Conservation (phyloP, 2,113 vertebrate genomes). For the Cebidichthys violaceus region DNA sequence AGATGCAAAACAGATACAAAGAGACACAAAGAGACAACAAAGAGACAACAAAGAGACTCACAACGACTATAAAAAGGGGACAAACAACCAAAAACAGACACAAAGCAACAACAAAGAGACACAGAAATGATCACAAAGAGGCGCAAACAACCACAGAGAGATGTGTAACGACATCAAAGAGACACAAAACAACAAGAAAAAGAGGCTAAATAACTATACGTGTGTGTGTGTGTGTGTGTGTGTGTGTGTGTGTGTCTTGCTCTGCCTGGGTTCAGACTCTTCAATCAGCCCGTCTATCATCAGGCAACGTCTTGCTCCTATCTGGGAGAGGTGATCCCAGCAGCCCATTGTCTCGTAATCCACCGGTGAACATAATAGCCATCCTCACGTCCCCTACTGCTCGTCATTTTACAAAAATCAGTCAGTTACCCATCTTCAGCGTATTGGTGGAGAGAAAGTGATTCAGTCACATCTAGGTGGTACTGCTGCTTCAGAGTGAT, state of each 20-base stretch:
- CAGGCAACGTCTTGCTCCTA: too few relatives aligned
- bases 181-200: neutral
- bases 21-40: neutral
- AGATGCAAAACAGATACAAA: neutral
- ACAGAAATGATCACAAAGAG: too few relatives aligned
- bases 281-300: too few relatives aligned
- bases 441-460: neutral
- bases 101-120: neutral
- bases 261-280: too few relatives aligned
- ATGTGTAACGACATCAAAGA: neutral
- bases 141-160: too few relatives aligned
- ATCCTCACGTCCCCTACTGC: too few relatives aligned
- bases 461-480: neutral
- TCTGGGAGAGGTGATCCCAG: too few relatives aligned
- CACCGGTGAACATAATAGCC: too few relatives aligned
- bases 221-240: too few relatives aligned
- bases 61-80: neutral
- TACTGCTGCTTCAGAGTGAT: neutral
- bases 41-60: neutral
- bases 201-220: too few relatives aligned
- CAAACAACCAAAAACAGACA: neutral
- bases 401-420: neutral
- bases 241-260: too few relatives aligned
- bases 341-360: too few relatives aligned
- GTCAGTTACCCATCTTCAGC: neutral